Percentiles rank a stretch among this genome's conserved stretches.
These are phyloP conservation scores for Drosophila infuscata DNA, from an alignment of 2,888 invertebrate species.

Conservation along the genomic window DNA sequence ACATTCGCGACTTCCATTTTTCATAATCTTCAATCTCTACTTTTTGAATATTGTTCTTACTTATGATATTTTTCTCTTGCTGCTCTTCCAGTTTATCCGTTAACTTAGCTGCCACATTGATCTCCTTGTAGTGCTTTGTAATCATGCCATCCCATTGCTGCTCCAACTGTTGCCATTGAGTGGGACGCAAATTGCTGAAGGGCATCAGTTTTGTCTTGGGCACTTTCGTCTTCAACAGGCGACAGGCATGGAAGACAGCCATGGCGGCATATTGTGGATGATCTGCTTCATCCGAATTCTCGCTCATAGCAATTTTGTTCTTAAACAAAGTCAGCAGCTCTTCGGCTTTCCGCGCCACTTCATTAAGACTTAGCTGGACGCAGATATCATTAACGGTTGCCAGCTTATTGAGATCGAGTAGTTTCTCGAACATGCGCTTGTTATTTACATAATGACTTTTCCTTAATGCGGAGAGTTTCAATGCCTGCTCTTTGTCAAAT, in stretches of 20 bases:
- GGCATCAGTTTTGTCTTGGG: constrained; percentile 87
- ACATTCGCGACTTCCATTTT: constrained; percentile 87
- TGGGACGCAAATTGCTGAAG: constrained; percentile 87
- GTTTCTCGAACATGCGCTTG: constrained; percentile 87
- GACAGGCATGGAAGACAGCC: constrained; percentile 88
- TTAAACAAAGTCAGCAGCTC: constrained; percentile 86
- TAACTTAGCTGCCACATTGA: constrained; percentile 10
- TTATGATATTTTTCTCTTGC: constrained; percentile 28
- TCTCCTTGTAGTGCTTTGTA: constrained; percentile 66
- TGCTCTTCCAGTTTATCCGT: constrained; percentile 54
- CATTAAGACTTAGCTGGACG: constrained; percentile 86
- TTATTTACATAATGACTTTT: constrained; percentile 86
- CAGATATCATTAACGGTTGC: constrained; percentile 87
- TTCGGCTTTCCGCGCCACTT: constrained; percentile 86
- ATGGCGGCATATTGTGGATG: constrained; percentile 89
- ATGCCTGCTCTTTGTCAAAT: constrained; percentile 87
- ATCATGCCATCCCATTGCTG: constrained; percentile 86
- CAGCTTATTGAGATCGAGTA: constrained; percentile 87
- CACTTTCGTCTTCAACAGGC: constrained; percentile 87
- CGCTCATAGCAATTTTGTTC: constrained; percentile 73
- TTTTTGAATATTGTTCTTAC: constrained; percentile 35
- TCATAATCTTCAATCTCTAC: constrained; percentile 86
- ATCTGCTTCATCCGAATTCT: constrained; percentile 85
- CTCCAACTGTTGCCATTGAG: constrained; percentile 88
- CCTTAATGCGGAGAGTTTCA: constrained; percentile 87